Evolutionary conservation across 2,888 invertebrate species (phyloP).

Genomic region (Parnassius orleans): DNA sequence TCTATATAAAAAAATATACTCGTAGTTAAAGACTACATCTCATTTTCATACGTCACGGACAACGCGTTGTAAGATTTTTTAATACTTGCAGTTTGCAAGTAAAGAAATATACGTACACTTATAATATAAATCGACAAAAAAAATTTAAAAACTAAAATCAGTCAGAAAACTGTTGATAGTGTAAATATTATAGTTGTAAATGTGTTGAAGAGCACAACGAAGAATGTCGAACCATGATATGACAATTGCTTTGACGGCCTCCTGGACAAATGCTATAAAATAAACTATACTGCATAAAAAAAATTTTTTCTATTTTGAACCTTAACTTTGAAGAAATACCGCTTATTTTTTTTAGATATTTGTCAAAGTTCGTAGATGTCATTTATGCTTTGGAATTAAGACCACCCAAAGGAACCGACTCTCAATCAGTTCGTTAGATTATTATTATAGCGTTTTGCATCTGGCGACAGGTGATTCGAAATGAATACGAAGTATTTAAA

Average conservation of each 20-base stretch:
- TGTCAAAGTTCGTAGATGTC: slow-evolving; percentile 24
- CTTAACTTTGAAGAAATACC: not conserved
- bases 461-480: slow-evolving; percentile 46
- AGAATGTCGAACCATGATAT: slow-evolving; percentile 9
- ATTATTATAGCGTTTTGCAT: slow-evolving; percentile 41
- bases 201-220: no score
- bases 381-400: slow-evolving; percentile 41
- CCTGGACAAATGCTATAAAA: slow-evolving; percentile 17
- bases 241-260: slow-evolving; percentile 17
- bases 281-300: slow-evolving; percentile 3
- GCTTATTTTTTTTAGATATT: not conserved
- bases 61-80: no score
- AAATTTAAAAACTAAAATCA: no score
- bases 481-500: slow-evolving; percentile 24
- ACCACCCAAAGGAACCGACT: slow-evolving; percentile 46
- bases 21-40: no score
- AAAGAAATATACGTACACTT: no score
- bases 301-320: not conserved
- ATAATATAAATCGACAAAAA: no score
- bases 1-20: no score
- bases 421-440: slow-evolving; percentile 50
- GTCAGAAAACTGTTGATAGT: no score
- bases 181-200: no score
- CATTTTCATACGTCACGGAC: no score
- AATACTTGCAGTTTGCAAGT: no score